A percentile compares a stretch with the other conserved stretches of the same genome.
Conservation (phyloP, 1,140 invertebrate species). For the Tyrophagus putrescentiae region DNA sequence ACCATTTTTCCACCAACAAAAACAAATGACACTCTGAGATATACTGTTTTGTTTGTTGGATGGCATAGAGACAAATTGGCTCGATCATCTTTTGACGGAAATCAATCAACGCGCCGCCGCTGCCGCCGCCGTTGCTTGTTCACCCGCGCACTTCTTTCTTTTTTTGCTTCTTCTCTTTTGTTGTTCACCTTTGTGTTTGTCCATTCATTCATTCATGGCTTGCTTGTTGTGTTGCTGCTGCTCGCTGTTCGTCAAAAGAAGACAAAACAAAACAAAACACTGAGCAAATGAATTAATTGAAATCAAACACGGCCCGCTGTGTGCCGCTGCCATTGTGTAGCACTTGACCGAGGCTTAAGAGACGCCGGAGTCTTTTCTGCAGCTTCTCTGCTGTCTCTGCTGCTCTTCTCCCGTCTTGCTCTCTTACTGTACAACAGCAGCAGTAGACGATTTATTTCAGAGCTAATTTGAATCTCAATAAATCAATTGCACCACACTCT, state of each 20-base stretch:
- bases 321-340: neutral
- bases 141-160: too few species aligned
- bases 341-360: neutral
- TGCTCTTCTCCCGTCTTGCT: neutral
- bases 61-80: conserved; percentile 2
- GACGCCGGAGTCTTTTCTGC: neutral
- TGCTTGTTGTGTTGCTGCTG: neutral
- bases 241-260: neutral
- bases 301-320: neutral
- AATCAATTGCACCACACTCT: neutral
- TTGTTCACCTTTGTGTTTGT: too few species aligned
- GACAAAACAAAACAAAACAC: neutral
- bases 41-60: too few species aligned
- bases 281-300: conserved; percentile 1
- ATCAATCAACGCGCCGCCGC: neutral
- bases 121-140: too few species aligned
- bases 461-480: neutral
- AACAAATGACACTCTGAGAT: too few species aligned
- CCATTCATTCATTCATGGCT: too few species aligned
- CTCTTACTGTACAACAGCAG: neutral
- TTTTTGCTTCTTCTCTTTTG: too few species aligned
- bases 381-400: neutral
- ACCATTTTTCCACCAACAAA: too few species aligned
- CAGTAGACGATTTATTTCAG: neutral
- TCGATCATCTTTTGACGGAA: conserved; percentile 7